Conservation (phyloP, 2,797 vertebrate species). For the Buphagus erythrorhynchus region DNA sequence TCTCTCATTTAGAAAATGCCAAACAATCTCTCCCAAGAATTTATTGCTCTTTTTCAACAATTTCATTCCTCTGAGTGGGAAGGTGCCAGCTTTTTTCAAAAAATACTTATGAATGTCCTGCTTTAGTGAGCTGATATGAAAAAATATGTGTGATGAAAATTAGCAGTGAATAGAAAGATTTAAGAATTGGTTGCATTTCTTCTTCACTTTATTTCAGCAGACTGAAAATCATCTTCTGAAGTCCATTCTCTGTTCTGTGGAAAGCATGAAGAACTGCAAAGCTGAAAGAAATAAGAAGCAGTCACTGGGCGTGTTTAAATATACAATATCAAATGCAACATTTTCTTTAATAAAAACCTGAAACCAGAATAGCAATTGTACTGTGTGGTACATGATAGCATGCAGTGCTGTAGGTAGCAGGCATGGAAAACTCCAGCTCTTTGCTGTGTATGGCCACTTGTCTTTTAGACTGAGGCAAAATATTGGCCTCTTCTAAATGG, state of each 20-base stretch:
- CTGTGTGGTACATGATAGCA: background rate
- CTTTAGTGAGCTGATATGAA: background rate
- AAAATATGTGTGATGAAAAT: background rate
- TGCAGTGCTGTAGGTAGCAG: background rate
- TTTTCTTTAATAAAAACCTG: background rate
- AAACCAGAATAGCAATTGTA: background rate
- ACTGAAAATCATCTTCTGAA: background rate
- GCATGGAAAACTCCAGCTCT: background rate
- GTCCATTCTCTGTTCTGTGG: background rate
- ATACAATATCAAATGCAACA: background rate
- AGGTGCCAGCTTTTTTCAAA: background rate
- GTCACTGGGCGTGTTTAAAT: background rate
- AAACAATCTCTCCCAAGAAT: background rate
- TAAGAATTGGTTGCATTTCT: background rate
- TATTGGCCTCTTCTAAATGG: background rate
- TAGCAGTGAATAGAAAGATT: background rate
- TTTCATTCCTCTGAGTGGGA: background rate
- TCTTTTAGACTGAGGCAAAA: background rate
- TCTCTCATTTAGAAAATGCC: background rate
- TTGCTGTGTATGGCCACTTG: background rate
- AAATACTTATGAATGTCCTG: background rate
- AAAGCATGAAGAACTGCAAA: background rate
- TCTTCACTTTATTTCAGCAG: background rate
- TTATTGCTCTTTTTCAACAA: background rate
- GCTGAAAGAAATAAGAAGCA: background rate